Base-by-base conservation (phyloP, 2,113 vertebrate genomes). In the Cyprinus carpio region DNA sequence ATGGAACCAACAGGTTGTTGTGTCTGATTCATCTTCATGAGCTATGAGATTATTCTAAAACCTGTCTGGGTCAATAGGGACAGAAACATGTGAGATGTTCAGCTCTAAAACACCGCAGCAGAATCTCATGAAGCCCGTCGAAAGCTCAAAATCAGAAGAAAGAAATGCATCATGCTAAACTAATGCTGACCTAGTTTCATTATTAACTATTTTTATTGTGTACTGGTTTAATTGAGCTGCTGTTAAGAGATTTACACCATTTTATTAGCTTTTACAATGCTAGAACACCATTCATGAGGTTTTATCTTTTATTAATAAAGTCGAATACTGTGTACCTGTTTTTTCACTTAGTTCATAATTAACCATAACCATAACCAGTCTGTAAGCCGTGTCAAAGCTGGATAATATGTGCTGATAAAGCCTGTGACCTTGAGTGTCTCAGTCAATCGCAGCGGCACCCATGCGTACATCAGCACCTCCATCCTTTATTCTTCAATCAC, bases 11-110 rank as follows among this genome's bases (percentile, higher is more conserved):
- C 13, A 20, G 60, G 65, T 85, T 75, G 72, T 84, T 49, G 46
- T 49, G 81, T 86, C 43, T 93, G 89, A 86, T 46, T 86, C 82
- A 69, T 75, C 69, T 86, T 81, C 69, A 84, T 86, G 46, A 62
- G n/a, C n/a, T 54, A 15, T 2, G 60, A 62, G 83, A 75, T 60
- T 75, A 60, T 51, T 49, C 23, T 75, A 75, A 75, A 16, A 12
- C 72, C 23, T n/a, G 37, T 49, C 40, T 46, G 40, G 6, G 12
- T 46, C 72, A 13, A 8, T n/a, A 6, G 10, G 34, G 1, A 5
- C 65, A 6, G 6, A 13, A 29, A 29, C 67, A 10, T 4, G n/a
- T 7, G 13, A 16, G 34, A 25, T 11, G 40, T 75, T 75, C 72
- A 46, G 23, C 31, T 11, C 25, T 51, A 4, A 51, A 6, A 2